phyloP scores from a whole-genome alignment of 2,888 invertebrate species.

The Eupithecia inturbata region DNA sequence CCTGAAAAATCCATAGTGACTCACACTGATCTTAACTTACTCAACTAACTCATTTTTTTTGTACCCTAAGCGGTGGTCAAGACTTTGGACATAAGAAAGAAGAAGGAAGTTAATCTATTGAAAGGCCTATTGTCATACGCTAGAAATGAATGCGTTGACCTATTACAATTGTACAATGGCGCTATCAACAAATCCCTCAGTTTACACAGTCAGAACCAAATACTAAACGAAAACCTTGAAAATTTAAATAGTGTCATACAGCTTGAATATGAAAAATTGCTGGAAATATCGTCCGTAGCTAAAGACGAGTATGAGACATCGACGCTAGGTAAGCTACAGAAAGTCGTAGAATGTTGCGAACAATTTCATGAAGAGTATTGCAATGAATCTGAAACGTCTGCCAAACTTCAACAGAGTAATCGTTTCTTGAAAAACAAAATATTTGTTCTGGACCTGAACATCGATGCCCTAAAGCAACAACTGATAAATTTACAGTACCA shows the following conservation, averaged over 20 bases:
- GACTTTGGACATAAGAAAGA: constrained; percentile 56
- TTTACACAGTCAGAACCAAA: constrained; percentile 52
- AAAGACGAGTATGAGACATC: constrained; percentile 46
- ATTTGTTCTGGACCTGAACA: constrained; percentile 56
- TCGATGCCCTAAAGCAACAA: constrained; percentile 52
- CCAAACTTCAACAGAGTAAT: constrained; percentile 60
- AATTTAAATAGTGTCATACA: constrained; percentile 55
- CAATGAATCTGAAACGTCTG: constrained; percentile 54
- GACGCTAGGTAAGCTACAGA: constrained; percentile 54
- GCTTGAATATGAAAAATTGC: constrained; percentile 60
- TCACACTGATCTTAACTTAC: too few relatives aligned
- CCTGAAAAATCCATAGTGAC: background rate
- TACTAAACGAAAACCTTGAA: constrained; percentile 52
- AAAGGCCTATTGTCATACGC: constrained; percentile 50
- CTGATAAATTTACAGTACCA: constrained; percentile 49
- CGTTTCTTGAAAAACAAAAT: constrained; percentile 61
- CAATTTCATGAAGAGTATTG: constrained; percentile 61
- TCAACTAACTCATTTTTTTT: background rate
- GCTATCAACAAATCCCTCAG: constrained; percentile 47
- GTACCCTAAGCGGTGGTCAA: constrained; percentile 59
- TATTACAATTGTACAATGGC: constrained; percentile 50
- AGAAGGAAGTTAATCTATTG: constrained; percentile 53
- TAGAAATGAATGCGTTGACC: constrained; percentile 53
- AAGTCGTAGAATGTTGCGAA: constrained; percentile 61
- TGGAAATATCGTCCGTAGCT: constrained; percentile 51